These are phyloP conservation scores for Camarhynchus parvulus DNA, from an alignment of 2,113 vertebrate genomes.

Conservation along the genomic window DNA sequence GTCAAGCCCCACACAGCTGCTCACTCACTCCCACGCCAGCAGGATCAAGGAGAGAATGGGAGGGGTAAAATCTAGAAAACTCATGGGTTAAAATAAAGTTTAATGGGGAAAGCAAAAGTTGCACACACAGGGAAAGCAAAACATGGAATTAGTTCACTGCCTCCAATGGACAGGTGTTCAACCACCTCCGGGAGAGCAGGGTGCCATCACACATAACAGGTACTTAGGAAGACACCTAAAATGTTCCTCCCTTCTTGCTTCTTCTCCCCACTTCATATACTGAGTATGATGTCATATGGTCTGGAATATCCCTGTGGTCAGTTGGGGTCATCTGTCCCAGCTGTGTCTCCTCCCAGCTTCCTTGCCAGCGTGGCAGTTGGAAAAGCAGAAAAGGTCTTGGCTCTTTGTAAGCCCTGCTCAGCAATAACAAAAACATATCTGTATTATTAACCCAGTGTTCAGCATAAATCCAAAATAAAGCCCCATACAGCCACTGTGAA, in stretches of 20 bases:
- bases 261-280: not conserved
- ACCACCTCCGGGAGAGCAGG: not conserved
- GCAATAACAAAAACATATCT: not conserved
- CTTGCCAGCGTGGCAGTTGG: not conserved
- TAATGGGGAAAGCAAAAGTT: not conserved
- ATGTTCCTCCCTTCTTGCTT: not conserved
- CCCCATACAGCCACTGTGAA: not conserved
- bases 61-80: not conserved
- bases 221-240: not conserved
- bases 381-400: not conserved
- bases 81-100: not conserved
- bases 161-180: not conserved
- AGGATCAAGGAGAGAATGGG: not conserved
- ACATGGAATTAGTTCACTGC: not conserved
- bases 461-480: not conserved
- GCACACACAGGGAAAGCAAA: not conserved
- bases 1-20: not conserved
- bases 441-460: not conserved
- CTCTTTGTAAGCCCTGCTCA: not conserved
- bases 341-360: not conserved
- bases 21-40: not conserved
- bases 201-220: accelerated
- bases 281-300: not conserved
- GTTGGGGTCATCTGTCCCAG: not conserved
- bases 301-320: not conserved